These are phyloP conservation scores for Herpetotheres cachinnans DNA, from an alignment of 2,113 vertebrate genomes.

Conservation along the genomic window DNA sequence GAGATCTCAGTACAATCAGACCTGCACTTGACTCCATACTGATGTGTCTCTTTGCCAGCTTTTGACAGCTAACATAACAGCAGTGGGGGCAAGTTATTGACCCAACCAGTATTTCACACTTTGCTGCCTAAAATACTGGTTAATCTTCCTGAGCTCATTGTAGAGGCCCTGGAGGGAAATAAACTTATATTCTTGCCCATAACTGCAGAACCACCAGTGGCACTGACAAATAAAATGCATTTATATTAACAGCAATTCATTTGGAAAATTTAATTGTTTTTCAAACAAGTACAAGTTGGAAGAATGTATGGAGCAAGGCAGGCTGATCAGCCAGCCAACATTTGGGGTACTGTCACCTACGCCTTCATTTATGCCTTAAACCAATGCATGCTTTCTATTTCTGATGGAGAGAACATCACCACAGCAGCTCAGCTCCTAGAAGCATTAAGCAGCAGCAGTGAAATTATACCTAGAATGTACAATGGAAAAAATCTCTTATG, in stretches of 20 bases:
- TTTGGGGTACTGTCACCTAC: background rate
- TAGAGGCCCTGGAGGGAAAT: background rate
- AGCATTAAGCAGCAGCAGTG: background rate
- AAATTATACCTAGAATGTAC: background rate
- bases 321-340: background rate
- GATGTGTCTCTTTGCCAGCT: background rate
- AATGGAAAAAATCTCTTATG: background rate
- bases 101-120: conserved; percentile 19
- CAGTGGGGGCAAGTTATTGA: background rate
- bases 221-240: background rate
- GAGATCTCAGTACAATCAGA: background rate
- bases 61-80: background rate
- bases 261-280: background rate
- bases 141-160: background rate
- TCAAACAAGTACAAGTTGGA: background rate
- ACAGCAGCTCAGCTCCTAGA: background rate
- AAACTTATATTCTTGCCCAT: background rate
- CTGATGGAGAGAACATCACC: background rate
- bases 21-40: background rate
- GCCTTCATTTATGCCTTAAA: background rate
- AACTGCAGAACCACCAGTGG: background rate
- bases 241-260: background rate
- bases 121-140: conserved; percentile 36
- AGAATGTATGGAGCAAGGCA: background rate
- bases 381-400: background rate